These are phyloP conservation scores for Standfussiana lucernea DNA, from an alignment of 2,888 invertebrate genomes.

Conservation along the genomic window DNA sequence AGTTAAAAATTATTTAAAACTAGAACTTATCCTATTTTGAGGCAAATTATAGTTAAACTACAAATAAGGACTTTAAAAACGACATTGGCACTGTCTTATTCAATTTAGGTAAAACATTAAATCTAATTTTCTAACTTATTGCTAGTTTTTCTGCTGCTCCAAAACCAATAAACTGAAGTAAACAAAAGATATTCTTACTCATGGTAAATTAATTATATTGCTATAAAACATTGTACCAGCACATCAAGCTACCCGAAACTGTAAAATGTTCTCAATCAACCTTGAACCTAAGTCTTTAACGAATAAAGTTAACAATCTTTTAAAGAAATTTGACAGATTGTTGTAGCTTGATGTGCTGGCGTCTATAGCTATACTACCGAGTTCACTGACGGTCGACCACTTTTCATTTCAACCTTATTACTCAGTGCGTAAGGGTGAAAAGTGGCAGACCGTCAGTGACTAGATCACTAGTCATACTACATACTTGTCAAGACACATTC, in stretches of 20 bases:
- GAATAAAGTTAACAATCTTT: too few relatives aligned
- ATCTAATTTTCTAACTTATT: background rate
- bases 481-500: background rate
- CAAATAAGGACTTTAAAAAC: slow-evolving; percentile 35
- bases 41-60: slow-evolving; percentile 55
- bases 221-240: background rate
- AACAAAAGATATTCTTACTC: background rate
- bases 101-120: background rate
- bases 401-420: too few relatives aligned
- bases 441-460: too few relatives aligned
- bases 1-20: slow-evolving; percentile 32
- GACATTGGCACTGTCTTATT: slow-evolving; percentile 62
- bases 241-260: too few relatives aligned
- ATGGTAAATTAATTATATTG: slow-evolving; percentile 16
- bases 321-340: too few relatives aligned
- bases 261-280: too few relatives aligned
- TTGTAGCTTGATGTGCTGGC: background rate
- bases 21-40: slow-evolving; percentile 60
- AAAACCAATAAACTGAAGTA: background rate
- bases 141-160: slow-evolving; percentile 10
- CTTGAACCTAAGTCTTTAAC: too few relatives aligned
- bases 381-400: too few relatives aligned
- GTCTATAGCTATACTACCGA: too few relatives aligned
- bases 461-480: too few relatives aligned
- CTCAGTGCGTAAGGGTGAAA: too few relatives aligned